A percentile compares a stretch with the other conserved stretches of the same genome.
phyloP scores from a whole-genome alignment of 2,113 vertebrate genomes.

The Noturus placidus region DNA sequence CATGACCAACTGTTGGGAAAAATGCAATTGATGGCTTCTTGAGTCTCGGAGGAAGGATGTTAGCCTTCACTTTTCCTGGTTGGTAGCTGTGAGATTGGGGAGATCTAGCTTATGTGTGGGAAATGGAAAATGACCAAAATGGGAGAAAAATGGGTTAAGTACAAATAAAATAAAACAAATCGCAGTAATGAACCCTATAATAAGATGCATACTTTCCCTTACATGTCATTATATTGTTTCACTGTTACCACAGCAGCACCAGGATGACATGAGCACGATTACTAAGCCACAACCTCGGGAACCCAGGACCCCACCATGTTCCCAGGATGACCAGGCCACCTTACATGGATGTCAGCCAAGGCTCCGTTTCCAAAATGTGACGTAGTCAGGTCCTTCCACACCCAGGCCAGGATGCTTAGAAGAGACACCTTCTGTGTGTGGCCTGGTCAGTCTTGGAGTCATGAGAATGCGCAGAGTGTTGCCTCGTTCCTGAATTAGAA shows the following conservation, averaged over 20 bases:
- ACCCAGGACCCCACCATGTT: conserved; percentile 15
- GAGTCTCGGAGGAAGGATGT: neutral
- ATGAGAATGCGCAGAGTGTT: conserved; percentile 15
- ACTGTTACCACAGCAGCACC: neutral
- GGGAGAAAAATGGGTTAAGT: neutral
- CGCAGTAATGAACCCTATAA: neutral
- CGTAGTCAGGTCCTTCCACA: conserved; percentile 23
- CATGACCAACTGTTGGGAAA: neutral
- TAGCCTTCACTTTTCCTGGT: neutral
- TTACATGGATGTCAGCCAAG: neutral
- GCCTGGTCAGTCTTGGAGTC: conserved; percentile 1
- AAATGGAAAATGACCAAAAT: neutral
- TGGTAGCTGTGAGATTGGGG: neutral
- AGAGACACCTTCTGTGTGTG: conserved; percentile 17
- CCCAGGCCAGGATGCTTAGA: conserved; percentile 22
- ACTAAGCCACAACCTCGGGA: conserved; percentile 4
- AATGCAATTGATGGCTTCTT: neutral
- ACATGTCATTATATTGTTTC: conserved; percentile 32
- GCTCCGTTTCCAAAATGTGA: conserved; percentile 34
- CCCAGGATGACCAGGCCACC: conserved; percentile 18
- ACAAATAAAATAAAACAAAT: neutral
- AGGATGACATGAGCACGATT: conserved; percentile 13
- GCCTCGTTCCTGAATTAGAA: conserved; percentile 22
- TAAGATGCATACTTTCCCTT: conserved; percentile 8
- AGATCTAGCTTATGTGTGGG: neutral